Evolutionary conservation across 2,113 vertebrate species (phyloP), one percentile per base, ranked within the genome.

Genomic region (Nycticorax nycticorax): DNA sequence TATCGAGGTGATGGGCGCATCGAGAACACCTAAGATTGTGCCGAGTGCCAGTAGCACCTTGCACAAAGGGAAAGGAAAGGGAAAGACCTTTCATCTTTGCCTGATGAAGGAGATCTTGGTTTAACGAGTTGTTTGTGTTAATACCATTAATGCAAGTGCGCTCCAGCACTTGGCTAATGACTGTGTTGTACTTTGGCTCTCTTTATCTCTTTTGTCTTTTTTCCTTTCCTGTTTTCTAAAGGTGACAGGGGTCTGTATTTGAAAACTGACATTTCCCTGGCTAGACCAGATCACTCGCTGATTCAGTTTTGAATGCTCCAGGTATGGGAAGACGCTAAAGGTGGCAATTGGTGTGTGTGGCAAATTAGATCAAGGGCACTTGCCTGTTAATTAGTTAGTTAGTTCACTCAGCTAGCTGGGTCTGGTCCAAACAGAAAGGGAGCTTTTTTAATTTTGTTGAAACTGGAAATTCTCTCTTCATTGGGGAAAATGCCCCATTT

Each of bases 71-170:
- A 48, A 48, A 81, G 52, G 50, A 48, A 56, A 85, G 50, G 72
- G 76, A 84, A 78, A 89, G 76, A 75, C 56, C 82, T 92, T 88
- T 96, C 76, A 62, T 89, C 93, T 68, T 11, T 4, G 83, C 33
- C 69, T 15, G 74, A 2, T 41, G 66, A 21, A 19, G 67, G 37
- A 74, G 43, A 81, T 53, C 53, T 72, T 3, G 30, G 6, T 35
- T 59, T 82, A 57, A 92, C 2, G 47, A 89, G 60, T 57, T 68
- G 66, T 39, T 85, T 41, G 77, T 74, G 82, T 78, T 78, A 24
- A 72, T 27, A 6, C 4, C 5, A 60, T 87, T 64, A 84, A 67
- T 33, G 68, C 72, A 3, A 67, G 80, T 16, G 68, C 26, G 20
- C 57, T 85, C 56, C 18, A 5, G 81, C 66, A 27, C 76, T 66